A percentile compares a stretch with the other conserved stretches of the same genome.
Evolutionary conservation across 2,113 vertebrate genomes (phyloP).

Genomic region (Craseonycteris thonglongyai): DNA sequence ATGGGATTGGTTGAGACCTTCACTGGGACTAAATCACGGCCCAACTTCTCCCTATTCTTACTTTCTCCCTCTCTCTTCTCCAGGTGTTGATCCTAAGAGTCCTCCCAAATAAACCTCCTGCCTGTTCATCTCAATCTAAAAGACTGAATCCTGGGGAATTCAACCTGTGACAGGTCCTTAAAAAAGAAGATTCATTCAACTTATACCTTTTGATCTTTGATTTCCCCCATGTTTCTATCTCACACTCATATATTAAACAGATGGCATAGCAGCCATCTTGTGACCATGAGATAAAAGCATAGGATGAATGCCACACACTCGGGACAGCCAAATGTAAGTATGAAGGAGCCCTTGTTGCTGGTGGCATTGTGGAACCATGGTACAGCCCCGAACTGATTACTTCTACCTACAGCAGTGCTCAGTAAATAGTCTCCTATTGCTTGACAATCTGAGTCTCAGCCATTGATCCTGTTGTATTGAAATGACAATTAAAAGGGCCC

Average conservation of each 20-base stretch:
- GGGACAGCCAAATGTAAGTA: neutral
- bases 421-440: conserved; percentile 5
- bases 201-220: neutral
- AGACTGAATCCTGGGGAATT: neutral
- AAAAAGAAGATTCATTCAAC: neutral
- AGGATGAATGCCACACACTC: neutral
- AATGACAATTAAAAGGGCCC: conserved; percentile 21
- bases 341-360: neutral
- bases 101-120: neutral
- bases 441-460: neutral
- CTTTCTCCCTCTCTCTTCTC: neutral
- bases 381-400: neutral
- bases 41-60: neutral
- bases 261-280: neutral
- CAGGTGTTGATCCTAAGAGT: neutral
- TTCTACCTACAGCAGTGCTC: neutral
- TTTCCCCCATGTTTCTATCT: neutral
- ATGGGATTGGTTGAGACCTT: neutral
- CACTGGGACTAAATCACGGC: neutral
- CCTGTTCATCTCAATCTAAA: neutral
- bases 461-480: conserved; percentile 37
- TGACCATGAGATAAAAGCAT: neutral
- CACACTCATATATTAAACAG: neutral
- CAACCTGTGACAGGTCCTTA: neutral
- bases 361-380: neutral